Percentiles rank a stretch among this genome's conserved stretches.
These are phyloP conservation scores for Euspilapteryx auroguttella DNA, from an alignment of 2,888 invertebrate genomes.

Conservation along the genomic window DNA sequence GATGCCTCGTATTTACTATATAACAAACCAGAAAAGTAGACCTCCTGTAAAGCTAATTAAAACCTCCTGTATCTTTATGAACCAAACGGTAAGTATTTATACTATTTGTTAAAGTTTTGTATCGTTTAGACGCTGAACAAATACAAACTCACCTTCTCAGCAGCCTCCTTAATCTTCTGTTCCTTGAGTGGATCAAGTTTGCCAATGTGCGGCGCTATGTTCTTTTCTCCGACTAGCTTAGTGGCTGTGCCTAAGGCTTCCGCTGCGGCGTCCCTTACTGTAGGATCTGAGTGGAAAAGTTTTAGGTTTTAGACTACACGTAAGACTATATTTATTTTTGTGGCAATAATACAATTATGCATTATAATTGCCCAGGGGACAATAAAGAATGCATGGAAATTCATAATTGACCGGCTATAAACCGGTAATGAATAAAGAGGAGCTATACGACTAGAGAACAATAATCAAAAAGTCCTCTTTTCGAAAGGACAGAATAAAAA, in stretches of 20 bases:
- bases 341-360: no score
- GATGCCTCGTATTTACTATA: no score
- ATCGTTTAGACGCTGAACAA: neutral
- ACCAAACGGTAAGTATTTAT: slow-evolving; percentile 3
- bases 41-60: no score
- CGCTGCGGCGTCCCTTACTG: slow-evolving; percentile 89
- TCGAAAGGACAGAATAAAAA: no score
- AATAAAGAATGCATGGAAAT: no score
- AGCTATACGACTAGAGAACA: no score
- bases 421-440: no score
- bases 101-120: neutral
- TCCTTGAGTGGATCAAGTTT: slow-evolving; percentile 92
- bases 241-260: slow-evolving; percentile 93
- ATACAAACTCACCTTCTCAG: slow-evolving; percentile 69
- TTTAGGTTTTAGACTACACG: no score
- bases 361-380: no score
- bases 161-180: slow-evolving; percentile 91
- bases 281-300: slow-evolving; percentile 84
- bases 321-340: no score
- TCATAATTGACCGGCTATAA: no score
- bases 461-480: slow-evolving; percentile 3
- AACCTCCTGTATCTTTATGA: slow-evolving; percentile 5
- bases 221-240: slow-evolving; percentile 92
- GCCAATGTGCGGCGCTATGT: slow-evolving; percentile 79
- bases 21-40: no score